These are phyloP conservation scores for Sebastes jordani DNA, from an alignment of 2,797 vertebrate genomes.

Conservation along the genomic window DNA sequence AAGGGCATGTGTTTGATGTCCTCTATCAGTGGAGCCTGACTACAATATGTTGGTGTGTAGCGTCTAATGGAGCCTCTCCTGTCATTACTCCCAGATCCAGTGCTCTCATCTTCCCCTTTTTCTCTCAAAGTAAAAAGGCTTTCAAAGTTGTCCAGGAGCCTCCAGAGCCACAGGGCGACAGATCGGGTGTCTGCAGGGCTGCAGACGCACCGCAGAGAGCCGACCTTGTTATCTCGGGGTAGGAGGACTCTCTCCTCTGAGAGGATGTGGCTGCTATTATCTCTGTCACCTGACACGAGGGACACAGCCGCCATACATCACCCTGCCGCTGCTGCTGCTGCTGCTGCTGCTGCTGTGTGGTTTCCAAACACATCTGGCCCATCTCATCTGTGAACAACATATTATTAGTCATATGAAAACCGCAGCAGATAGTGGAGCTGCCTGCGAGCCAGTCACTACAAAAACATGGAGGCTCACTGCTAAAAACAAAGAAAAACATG, in stretches of 20 bases:
- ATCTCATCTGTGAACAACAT: neutral
- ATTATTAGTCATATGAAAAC: neutral
- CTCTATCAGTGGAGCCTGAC: neutral
- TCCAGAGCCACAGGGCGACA: neutral
- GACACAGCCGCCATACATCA: neutral
- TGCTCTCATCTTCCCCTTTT: neutral
- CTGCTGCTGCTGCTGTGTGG: no score
- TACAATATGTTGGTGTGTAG: neutral
- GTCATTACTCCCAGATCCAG: neutral
- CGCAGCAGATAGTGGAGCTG: neutral
- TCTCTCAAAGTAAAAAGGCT: neutral
- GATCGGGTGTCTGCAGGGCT: neutral
- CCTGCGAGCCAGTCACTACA: neutral
- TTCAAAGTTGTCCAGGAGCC: neutral
- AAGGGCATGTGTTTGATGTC: neutral
- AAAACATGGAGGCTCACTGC: neutral
- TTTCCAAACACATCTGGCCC: no score
- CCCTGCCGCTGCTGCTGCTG: neutral
- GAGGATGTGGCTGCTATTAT: neutral
- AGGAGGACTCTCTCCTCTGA: neutral
- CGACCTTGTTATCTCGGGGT: neutral
- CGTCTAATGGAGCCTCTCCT: neutral
- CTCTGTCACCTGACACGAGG: neutral
- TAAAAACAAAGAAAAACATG: neutral
- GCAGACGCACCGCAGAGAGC: neutral